Conservation (phyloP, 2,113 vertebrate species). For the Trinectes maculatus region DNA sequence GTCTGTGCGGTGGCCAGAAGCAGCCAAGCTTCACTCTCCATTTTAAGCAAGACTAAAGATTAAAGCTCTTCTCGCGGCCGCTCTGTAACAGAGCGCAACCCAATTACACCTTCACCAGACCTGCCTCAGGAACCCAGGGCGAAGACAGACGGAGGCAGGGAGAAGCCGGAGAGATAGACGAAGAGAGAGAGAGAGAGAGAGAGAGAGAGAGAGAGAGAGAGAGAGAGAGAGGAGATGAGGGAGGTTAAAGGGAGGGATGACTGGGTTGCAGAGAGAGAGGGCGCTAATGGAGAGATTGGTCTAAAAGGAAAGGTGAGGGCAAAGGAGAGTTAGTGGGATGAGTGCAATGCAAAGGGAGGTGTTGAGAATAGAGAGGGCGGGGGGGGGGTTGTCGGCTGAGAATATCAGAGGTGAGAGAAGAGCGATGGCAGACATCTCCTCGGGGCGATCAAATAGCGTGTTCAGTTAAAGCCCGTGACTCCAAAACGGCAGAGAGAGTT, state of each 20-base stretch:
- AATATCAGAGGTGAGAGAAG: conserved; percentile 61
- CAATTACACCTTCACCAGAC: conserved; percentile 74
- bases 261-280: conserved; percentile 17
- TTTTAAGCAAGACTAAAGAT: conserved; percentile 78
- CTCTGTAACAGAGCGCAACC: conserved; percentile 60
- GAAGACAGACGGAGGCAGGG: conserved; percentile 12
- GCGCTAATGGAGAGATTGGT: conserved; percentile 20
- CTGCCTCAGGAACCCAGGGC: conserved; percentile 46
- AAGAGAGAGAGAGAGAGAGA: conserved; percentile 1
- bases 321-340: conserved; percentile 12
- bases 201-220: neutral
- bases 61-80: conserved; percentile 73
- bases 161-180: conserved; percentile 25
- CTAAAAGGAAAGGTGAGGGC: conserved; percentile 11
- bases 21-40: conserved; percentile 65
- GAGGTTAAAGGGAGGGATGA: conserved; percentile 26
- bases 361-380: conserved; percentile 38
- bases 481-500: conserved; percentile 30
- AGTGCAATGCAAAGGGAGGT: conserved; percentile 45
- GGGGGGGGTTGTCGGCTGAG: conserved; percentile 28
- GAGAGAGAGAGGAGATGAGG: neutral
- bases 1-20: conserved; percentile 49
- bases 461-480: conserved; percentile 32
- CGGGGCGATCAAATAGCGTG: conserved; percentile 20
- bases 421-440: conserved; percentile 55